Base-by-base conservation (phyloP, 2,113 vertebrate species). In the Panthera tigris region DNA sequence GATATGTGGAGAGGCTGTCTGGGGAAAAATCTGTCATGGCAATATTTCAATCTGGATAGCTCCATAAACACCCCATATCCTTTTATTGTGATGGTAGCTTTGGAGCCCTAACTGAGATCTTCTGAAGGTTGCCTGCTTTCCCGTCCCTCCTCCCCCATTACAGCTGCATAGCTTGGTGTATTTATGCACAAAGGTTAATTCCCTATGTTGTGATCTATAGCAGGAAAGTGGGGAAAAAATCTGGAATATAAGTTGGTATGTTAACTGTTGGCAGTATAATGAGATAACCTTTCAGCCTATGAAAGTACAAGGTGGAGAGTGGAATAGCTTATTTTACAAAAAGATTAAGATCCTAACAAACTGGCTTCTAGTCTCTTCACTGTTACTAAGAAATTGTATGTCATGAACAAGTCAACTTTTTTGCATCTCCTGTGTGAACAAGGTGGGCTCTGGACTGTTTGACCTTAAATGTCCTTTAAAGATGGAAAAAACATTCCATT, bases 41-140 rank as follows among this genome's bases (percentile, higher is more conserved):
- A 50, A 50, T 81, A 84, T 55, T 96, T 89, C 92, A 92, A 74
- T 87, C 27, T 68, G 90, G 78, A 84, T 39, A 81, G 21, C 48
- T 84, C 65, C 12, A 10, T 27, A n/a, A 85, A 50, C 21, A 91
- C 3, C 11, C 41, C 50, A 27, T 81, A 93, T 41, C 31, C 6
- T 6, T 88, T 81, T 57, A 39, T 45, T 65, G 79, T 7, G 55
- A 4, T 41, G 78, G 31, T 48, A 55, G 48, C 65, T 25, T 83
- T 9, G 48, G 45, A 79, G 15, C 8, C 29, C 89, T 85, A 76
- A 79, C 23, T 39, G 84, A 82, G 27, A 68, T 19, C 19, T 69
- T 89, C 61, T 79, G n/a, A 25, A 91, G 65, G 36, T 55, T 93
- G 39, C 23, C 66, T 69, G 39, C 48, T 68, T 91, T 65, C 48